phyloP scores from a whole-genome alignment of 2,797 vertebrate genomes.

The Phyllotis vaccarum region DNA sequence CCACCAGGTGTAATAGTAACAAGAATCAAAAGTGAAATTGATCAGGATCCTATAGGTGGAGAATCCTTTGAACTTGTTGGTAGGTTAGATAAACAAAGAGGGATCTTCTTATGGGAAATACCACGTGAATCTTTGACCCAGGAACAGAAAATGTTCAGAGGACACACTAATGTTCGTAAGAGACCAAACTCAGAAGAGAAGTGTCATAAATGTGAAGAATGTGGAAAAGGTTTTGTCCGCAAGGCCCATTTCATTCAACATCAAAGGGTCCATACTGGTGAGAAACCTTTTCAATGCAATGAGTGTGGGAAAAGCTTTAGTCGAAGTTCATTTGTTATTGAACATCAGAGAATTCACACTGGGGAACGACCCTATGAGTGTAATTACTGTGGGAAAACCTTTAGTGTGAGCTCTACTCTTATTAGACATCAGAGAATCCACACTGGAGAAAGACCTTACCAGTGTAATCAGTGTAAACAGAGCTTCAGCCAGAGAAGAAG shows the following conservation, averaged over 20 bases:
- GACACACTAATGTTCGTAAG: constrained; percentile 73
- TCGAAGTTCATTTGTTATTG: constrained; percentile 83
- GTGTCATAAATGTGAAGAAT: constrained; percentile 82
- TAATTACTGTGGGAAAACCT: constrained; percentile 84
- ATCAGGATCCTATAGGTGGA: constrained; percentile 72
- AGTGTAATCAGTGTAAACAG: constrained; percentile 84
- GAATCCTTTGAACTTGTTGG: constrained; percentile 84
- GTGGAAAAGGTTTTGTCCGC: constrained; percentile 85
- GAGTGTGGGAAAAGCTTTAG: constrained; percentile 86
- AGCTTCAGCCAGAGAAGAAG: constrained; percentile 83
- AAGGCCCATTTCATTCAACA: constrained; percentile 86
- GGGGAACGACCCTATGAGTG: constrained; percentile 85
- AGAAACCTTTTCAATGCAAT: constrained; percentile 86
- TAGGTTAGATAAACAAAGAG: constrained; percentile 84
- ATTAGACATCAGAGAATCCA: constrained; percentile 84
- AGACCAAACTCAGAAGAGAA: constrained; percentile 82
- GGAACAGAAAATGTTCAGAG: constrained; percentile 78
- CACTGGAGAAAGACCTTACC: constrained; percentile 83
- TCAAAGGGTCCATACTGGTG: constrained; percentile 85
- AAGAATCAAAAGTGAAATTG: constrained; percentile 84
- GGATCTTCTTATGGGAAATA: constrained; percentile 84
- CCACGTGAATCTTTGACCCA: constrained; percentile 80
- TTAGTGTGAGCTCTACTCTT: constrained; percentile 84
- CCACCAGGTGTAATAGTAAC: constrained; percentile 80
- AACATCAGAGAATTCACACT: constrained; percentile 85